phyloP scores from a whole-genome alignment of 2,797 vertebrate genomes.

The Caiman crocodilus region DNA sequence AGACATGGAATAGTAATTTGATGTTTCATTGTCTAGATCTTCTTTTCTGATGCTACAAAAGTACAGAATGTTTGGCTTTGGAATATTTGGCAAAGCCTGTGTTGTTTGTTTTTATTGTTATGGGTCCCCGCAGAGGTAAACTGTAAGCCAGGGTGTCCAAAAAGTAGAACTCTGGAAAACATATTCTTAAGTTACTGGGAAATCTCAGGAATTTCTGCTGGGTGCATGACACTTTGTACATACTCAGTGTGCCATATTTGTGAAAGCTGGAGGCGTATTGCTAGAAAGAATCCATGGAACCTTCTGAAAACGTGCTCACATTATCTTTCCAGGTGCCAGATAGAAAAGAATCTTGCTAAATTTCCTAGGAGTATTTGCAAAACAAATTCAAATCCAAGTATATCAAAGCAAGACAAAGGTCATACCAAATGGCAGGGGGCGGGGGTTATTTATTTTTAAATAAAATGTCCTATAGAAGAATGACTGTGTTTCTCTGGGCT shows the following conservation, averaged over 20 bases:
- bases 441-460: background rate
- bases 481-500: no score
- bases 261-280: background rate
- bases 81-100: no score
- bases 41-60: no score
- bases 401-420: background rate
- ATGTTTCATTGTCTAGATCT: no score
- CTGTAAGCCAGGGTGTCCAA: no score
- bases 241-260: background rate
- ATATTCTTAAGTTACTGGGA: background rate
- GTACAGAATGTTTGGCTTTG: no score
- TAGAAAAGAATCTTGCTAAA: background rate
- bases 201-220: background rate
- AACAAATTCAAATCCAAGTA: background rate
- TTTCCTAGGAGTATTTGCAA: background rate
- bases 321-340: background rate
- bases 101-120: no score
- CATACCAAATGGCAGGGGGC: background rate
- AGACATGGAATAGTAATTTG: no score
- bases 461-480: background rate
- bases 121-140: no score
- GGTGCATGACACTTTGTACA: fast-evolving
- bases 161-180: background rate
- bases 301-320: background rate
- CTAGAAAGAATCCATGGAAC: background rate